phyloP scores from a whole-genome alignment of 2,797 vertebrate species.

The Crocidura indochinensis region DNA sequence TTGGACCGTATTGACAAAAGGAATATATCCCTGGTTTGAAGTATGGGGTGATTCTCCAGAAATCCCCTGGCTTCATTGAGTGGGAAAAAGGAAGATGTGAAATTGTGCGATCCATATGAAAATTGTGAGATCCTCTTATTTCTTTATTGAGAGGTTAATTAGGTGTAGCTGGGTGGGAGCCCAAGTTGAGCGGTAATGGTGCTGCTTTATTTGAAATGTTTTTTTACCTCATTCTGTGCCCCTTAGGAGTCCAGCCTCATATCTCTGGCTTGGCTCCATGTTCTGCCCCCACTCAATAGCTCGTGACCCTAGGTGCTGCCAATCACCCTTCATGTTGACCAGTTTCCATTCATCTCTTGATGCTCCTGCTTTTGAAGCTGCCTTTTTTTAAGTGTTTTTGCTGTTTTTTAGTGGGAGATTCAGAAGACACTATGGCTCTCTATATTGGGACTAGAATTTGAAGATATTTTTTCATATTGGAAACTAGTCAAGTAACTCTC shows the following conservation, averaged over 20 bases:
- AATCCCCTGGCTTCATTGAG: conserved; percentile 45
- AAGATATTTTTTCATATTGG: conserved; percentile 52
- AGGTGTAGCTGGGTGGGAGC: conserved; percentile 55
- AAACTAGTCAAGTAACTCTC: conserved; percentile 48
- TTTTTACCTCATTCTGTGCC: conserved; percentile 87
- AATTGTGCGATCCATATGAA: conserved; percentile 57
- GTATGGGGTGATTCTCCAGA: conserved; percentile 47
- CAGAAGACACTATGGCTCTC: conserved; percentile 38
- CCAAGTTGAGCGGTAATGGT: conserved; percentile 80
- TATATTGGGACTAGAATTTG: conserved; percentile 14
- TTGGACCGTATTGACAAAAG: conserved; percentile 23
- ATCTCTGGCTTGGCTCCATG: conserved; percentile 69
- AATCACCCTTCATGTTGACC: conserved; percentile 51
- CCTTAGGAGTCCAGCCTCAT: conserved; percentile 73
- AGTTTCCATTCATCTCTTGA: conserved; percentile 65
- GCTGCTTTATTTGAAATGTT: conserved; percentile 87
- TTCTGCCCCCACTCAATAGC: conserved; percentile 67
- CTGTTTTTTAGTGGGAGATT: conserved; percentile 15
- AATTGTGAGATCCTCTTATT: conserved; percentile 60
- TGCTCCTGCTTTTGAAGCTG: conserved; percentile 58
- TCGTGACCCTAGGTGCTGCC: conserved; percentile 80
- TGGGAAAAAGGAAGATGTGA: neutral
- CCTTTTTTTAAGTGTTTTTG: conserved; percentile 4
- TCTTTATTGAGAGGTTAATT: conserved; percentile 20
- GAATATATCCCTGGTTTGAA: conserved; percentile 47